phyloP scores from a whole-genome alignment of 2,113 vertebrate genomes.

The Malurus alboscapulatus region DNA sequence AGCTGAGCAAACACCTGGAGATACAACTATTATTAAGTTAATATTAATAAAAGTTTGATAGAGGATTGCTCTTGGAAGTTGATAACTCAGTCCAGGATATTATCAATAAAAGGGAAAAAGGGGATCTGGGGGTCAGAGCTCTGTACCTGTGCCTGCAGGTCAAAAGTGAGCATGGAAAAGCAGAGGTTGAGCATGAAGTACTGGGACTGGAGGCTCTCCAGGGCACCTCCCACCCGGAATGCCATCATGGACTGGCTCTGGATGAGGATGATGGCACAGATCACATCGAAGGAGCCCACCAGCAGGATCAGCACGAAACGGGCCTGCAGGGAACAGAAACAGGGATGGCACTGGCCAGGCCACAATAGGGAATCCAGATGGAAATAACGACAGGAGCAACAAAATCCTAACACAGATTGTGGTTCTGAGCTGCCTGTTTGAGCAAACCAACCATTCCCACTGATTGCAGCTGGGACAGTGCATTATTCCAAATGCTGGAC shows the following conservation, averaged over 20 bases:
- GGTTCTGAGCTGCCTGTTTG: background rate
- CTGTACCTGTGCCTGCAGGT: slow-evolving; percentile 86
- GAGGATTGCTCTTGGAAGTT: background rate
- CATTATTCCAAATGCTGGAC: background rate
- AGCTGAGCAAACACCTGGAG: background rate
- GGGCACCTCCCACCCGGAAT: slow-evolving; percentile 83
- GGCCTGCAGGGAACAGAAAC: slow-evolving; percentile 54
- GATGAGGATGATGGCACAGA: slow-evolving; percentile 77
- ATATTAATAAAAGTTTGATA: background rate
- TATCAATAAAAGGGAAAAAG: background rate
- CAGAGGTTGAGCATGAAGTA: slow-evolving; percentile 84
- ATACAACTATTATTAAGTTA: background rate
- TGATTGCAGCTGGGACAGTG: background rate
- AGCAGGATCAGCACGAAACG: slow-evolving; percentile 78
- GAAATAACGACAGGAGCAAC: background rate
- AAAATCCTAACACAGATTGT: background rate
- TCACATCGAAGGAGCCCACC: slow-evolving; percentile 73
- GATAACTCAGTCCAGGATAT: background rate
- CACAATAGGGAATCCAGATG: background rate
- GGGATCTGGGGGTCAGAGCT: background rate
- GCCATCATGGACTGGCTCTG: slow-evolving; percentile 82
- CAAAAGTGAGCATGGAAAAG: slow-evolving; percentile 88
- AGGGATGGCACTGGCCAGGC: background rate
- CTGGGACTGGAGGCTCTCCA: slow-evolving; percentile 80
- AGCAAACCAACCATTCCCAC: background rate